phyloP scores from a whole-genome alignment of 2,888 invertebrate species.

The Lasioglossum figueresi region DNA sequence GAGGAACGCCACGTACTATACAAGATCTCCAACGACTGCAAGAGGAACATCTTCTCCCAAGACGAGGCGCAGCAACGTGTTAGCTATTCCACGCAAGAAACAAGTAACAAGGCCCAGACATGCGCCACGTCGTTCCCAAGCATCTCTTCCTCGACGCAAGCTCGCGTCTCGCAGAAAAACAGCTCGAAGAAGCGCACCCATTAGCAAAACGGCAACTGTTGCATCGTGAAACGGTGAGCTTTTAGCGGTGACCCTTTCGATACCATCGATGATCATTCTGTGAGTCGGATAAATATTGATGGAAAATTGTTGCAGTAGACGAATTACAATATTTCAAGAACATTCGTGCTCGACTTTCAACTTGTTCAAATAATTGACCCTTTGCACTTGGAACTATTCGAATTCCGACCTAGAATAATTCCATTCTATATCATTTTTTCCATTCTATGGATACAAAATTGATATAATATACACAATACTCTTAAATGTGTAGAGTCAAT shows the following conservation, averaged over 20 bases:
- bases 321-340: too few relatives aligned
- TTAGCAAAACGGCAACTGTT: constrained; percentile 7
- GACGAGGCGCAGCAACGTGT: constrained; percentile 1
- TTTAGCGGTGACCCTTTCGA: not conserved
- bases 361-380: too few relatives aligned
- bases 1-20: not conserved
- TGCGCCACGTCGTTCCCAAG: constrained; percentile 12
- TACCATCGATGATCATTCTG: not conserved
- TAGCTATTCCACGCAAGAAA: constrained; percentile 13
- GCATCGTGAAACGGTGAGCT: not conserved
- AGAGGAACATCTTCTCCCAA: not conserved
- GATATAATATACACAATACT: too few relatives aligned
- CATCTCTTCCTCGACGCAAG: not conserved
- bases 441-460: too few relatives aligned
- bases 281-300: too few relatives aligned
- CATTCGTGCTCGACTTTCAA: too few relatives aligned
- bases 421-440: too few relatives aligned
- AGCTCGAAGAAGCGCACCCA: not conserved
- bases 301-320: too few relatives aligned
- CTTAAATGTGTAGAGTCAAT: too few relatives aligned
- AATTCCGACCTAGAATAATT: too few relatives aligned
- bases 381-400: too few relatives aligned
- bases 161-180: constrained; percentile 10
- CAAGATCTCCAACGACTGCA: not conserved
- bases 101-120: constrained; percentile 18